Conservation (phyloP, 2,113 vertebrate species). For the Garra rufa region DNA sequence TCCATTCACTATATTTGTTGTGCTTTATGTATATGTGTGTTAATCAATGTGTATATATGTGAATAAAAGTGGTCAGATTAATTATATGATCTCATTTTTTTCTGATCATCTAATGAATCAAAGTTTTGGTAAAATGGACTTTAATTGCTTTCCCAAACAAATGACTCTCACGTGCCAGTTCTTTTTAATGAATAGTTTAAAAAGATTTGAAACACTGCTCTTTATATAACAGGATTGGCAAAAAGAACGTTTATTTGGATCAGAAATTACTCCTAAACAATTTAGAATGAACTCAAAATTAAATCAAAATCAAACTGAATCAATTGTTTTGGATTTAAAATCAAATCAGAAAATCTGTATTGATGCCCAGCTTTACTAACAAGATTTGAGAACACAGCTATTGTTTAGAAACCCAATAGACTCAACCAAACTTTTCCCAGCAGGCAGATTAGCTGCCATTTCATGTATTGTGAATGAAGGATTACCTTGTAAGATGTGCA, state of each 20-base stretch:
- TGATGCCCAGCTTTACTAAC: background rate
- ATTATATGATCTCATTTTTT: too few relatives aligned
- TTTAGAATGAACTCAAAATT: background rate
- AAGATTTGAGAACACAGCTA: background rate
- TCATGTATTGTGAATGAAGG: background rate
- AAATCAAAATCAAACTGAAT: background rate
- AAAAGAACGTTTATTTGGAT: background rate
- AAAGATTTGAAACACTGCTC: background rate
- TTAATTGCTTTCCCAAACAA: background rate
- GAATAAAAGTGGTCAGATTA: too few relatives aligned
- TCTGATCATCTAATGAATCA: background rate
- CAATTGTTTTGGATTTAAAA: background rate
- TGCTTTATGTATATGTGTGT: background rate
- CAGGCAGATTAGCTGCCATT: background rate
- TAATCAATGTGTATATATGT: background rate
- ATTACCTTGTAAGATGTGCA: slow-evolving; percentile 98
- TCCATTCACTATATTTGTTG: too few relatives aligned
- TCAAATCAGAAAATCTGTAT: background rate
- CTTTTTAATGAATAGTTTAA: background rate
- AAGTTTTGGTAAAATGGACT: background rate
- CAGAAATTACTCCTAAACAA: background rate
- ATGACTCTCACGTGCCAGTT: background rate
- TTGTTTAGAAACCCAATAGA: background rate
- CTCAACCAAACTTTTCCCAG: background rate
- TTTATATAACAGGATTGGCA: background rate